Percentiles rank a stretch among this genome's conserved stretches.
These are phyloP conservation scores for Anarrhichthys ocellatus DNA, from an alignment of 2,113 vertebrate genomes.

Conservation along the genomic window DNA sequence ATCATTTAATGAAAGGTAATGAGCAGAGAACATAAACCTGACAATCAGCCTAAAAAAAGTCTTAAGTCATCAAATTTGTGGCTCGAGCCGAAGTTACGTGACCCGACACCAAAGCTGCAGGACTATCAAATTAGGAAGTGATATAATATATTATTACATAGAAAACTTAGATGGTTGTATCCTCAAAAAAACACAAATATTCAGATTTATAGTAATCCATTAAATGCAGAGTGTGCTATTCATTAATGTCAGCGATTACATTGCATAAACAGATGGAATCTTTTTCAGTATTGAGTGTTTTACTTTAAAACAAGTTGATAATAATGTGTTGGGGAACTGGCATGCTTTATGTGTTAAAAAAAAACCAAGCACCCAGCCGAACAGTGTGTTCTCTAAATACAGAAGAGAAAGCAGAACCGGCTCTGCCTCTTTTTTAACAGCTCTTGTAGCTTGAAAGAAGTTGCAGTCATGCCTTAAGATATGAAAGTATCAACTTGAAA, in stretches of 20 bases:
- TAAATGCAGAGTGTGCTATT: background rate
- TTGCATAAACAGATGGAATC: background rate
- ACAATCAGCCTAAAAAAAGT: too few relatives aligned
- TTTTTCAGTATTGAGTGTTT: background rate
- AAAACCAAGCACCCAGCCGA: background rate
- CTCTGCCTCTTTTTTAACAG: background rate
- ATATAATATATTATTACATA: background rate
- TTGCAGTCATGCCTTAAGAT: background rate
- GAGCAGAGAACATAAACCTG: background rate
- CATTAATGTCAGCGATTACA: too few relatives aligned
- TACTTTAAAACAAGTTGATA: background rate
- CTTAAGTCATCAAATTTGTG: background rate
- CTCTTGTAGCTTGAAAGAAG: background rate
- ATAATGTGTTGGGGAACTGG: background rate
- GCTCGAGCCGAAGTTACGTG: background rate
- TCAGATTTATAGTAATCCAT: background rate
- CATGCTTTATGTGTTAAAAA: background rate
- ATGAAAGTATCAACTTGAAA: background rate
- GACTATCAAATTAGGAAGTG: background rate
- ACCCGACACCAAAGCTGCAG: background rate
- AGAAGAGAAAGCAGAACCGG: conserved; percentile 56
- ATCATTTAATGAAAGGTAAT: background rate
- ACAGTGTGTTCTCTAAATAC: background rate
- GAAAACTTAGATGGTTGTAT: background rate
- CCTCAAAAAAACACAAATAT: background rate